phyloP scores from a whole-genome alignment of 2,888 invertebrate genomes.

The Epinotia nisella region DNA sequence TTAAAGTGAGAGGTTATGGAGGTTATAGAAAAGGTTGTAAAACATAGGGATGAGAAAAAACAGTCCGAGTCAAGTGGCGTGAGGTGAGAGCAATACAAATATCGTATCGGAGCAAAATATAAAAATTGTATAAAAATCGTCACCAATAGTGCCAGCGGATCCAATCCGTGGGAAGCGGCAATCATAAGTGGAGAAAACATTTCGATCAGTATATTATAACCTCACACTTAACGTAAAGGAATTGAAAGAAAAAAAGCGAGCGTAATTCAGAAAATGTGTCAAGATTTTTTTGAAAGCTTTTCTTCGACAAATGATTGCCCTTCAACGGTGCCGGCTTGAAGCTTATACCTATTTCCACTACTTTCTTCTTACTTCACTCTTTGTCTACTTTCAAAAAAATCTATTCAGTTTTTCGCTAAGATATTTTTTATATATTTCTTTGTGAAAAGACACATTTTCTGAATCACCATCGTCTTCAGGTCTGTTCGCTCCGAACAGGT shows the following conservation, averaged over 20 bases:
- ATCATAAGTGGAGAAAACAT: slow-evolving; percentile 85
- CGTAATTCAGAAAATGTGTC: slow-evolving; percentile 89
- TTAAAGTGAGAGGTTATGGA: slow-evolving; percentile 12
- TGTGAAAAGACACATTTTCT: slow-evolving; percentile 92
- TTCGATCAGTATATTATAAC: slow-evolving; percentile 70
- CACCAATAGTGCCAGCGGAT: slow-evolving; percentile 82
- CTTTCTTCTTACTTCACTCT: slow-evolving; percentile 67
- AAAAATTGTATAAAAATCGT: slow-evolving; percentile 47
- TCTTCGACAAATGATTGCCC: slow-evolving; percentile 84
- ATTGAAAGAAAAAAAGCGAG: slow-evolving; percentile 68
- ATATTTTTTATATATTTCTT: slow-evolving; percentile 86
- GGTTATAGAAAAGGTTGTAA: background rate
- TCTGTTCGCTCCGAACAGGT: slow-evolving; percentile 35
- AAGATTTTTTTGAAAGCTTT: slow-evolving; percentile 85
- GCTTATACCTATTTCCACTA: slow-evolving; percentile 74
- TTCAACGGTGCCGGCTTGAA: slow-evolving; percentile 63
- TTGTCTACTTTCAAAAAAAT: slow-evolving; percentile 86
- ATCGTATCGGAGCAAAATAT: slow-evolving; percentile 28
- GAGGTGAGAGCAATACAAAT: slow-evolving; percentile 18
- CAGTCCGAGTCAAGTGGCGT: slow-evolving; percentile 35
- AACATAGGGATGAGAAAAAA: background rate
- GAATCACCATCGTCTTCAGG: slow-evolving; percentile 71
- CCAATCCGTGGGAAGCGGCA: slow-evolving; percentile 84
- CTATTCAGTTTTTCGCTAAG: slow-evolving; percentile 76
- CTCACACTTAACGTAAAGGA: slow-evolving; percentile 57